Evolutionary conservation across 2,888 invertebrate species (phyloP).

Genomic region (Galeruca laticollis): DNA sequence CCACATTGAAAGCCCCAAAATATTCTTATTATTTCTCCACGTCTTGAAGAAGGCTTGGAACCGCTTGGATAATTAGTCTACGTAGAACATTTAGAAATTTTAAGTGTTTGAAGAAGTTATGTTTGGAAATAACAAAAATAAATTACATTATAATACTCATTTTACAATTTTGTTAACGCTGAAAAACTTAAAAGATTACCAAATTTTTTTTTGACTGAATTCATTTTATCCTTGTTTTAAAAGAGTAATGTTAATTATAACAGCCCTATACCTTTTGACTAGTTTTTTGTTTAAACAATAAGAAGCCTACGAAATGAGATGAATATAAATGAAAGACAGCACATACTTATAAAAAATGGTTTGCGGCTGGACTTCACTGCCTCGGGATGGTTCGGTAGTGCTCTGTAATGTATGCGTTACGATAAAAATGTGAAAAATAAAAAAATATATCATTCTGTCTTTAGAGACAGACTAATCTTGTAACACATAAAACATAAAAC

Average conservation of each 20-base stretch:
- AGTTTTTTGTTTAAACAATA: conserved; percentile 34
- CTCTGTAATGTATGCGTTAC: conserved; percentile 66
- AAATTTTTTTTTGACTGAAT: too few species aligned
- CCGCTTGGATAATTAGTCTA: too few species aligned
- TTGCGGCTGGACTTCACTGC: conserved; percentile 59
- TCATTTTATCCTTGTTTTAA: too few species aligned
- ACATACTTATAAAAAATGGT: conserved; percentile 62
- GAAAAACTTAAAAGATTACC: too few species aligned
- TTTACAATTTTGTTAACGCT: too few species aligned
- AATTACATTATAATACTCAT: too few species aligned
- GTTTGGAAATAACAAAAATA: too few species aligned
- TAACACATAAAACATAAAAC: conserved; percentile 39
- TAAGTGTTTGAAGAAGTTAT: too few species aligned
- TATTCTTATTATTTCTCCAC: too few species aligned
- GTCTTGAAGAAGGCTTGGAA: too few species aligned
- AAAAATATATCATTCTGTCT: conserved; percentile 54
- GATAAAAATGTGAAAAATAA: conserved; percentile 58
- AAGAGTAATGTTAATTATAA: not conserved
- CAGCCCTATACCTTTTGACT: conserved; percentile 20
- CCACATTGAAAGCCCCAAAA: too few species aligned
- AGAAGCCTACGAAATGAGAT: conserved; percentile 39
- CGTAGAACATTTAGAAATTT: too few species aligned
- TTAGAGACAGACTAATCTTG: conserved; percentile 37
- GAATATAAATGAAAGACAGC: conserved; percentile 56
- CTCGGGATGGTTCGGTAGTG: conserved; percentile 62